Evolutionary conservation across 2,797 vertebrate species (phyloP), one percentile per base, ranked within the genome.

Genomic region (Taenioides sp.): DNA sequence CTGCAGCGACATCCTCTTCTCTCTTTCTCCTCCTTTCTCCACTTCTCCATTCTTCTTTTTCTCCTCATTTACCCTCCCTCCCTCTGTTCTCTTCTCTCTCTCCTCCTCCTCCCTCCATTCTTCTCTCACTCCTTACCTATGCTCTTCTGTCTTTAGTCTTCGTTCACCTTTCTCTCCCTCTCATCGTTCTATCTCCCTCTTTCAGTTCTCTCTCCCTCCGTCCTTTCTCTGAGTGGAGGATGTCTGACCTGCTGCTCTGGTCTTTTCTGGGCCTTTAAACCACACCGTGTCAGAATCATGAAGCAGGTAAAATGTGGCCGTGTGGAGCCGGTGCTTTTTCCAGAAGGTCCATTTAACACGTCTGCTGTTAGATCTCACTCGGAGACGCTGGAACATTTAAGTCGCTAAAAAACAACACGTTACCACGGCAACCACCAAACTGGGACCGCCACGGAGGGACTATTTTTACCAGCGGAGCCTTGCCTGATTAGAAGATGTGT

Each of bases 371-470:
- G 75, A 75, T 80, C 54, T 47, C 63, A 74, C 12, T 70, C 73
- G 49, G 69, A 73, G 74, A 76, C 71, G 59, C 69, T 66, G 72
- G 76, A 81, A 75, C 72, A 69, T 72, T 75, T 76, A 65, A 72
- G 74, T 72, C 78, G 79, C 12, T 1, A 16, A 59, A 25, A 27
- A 86, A 80, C 52, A 57, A 73, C 25, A 76, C 7, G 87, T 89
- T 86, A 73, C 87, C 82, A 82, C 34, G 84, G 87, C 87, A 88
- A 89, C 82, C 0, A 67, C 20, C 52, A 72, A n/a, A 62, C 67
- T 73, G 61, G 65, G 31, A 61, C 49, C 70, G 27, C 61, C 60
- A 73, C 34, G 34, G 73, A 57, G 5, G 11, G 58, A 77, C 50
- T 52, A 66, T 67, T 76, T 79, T 58, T 67, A 76, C 62, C 47